These are phyloP conservation scores for Acrocephalus scirpaceus DNA, from an alignment of 2,797 vertebrate species.

Conservation along the genomic window DNA sequence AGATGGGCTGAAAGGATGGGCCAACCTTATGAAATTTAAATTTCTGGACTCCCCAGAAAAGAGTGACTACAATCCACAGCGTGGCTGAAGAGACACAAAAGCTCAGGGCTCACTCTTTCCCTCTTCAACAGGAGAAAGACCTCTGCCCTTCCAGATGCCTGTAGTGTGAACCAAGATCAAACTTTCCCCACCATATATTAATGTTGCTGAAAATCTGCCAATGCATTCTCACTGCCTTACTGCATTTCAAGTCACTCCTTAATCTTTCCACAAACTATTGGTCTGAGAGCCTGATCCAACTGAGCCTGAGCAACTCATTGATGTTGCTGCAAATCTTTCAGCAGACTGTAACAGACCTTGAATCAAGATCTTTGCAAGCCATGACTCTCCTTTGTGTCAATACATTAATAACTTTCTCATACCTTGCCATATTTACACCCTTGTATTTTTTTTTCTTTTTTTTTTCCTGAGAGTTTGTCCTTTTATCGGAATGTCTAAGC, in stretches of 20 bases:
- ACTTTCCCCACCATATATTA: background rate
- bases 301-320: background rate
- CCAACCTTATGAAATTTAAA: background rate
- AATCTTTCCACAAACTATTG: background rate
- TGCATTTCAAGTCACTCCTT: background rate
- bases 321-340: background rate
- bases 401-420: background rate
- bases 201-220: background rate
- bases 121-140: accelerated
- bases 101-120: background rate
- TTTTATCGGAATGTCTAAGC: background rate
- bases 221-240: background rate
- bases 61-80: background rate
- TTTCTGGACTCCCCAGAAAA: background rate
- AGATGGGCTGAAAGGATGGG: background rate
- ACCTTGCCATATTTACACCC: background rate
- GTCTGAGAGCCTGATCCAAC: background rate
- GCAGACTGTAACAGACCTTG: background rate
- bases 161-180: background rate
- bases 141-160: background rate
- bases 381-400: background rate
- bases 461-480: background rate
- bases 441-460: background rate
- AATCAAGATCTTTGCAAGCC: background rate
- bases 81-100: background rate